Evolutionary conservation across 2,113 vertebrate species (phyloP), one percentile per base, ranked within the genome.

Genomic region (Proterorhinus semilunaris): DNA sequence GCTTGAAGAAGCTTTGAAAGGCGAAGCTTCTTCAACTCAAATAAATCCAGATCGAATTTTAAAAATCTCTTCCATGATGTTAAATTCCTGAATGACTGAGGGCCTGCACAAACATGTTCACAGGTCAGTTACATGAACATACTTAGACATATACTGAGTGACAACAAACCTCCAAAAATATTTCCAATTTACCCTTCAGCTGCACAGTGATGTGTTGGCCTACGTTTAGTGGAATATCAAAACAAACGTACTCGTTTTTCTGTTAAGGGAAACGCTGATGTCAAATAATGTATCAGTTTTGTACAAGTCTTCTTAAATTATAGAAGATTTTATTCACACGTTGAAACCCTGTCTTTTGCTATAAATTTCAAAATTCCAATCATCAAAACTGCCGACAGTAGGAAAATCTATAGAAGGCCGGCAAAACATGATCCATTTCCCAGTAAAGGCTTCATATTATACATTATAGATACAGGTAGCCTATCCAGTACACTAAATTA

Each of bases 401-500:
- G 51, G 27, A 77, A 71, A 83, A 36, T 36, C 27, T 80, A 72
- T 45, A 57, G 75, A 13, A 71, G 49, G 11, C 15, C 15, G 65
- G 68, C 76, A 45, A 82, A 78, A 73, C 72, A 79, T 63, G 17
- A 69, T 62, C 9, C 4, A 0, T 47, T 47, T 16, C 17, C 27
- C 27, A 36, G 27, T 5, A 36, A 36, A 36, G 27, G 0, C 50
- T 59, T 55, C 57, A 13, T 66, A 16, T 44, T 43, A 17, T 52
- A 13, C 74, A 80, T 93, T 92, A 98, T 82, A 98, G 89, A 83
- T 98, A 98, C 85, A 98, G 94, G 83, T 98, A 98, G 15, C 94
- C 95, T 76, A 98, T 95, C 97, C 97, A 98, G 64, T 98, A 98
- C 79, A 98, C 95, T 55, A 98, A 90, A 88, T 98, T 98, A 80